Conservation (phyloP, 2,113 vertebrate genomes). For the Eolophus roseicapilla region DNA sequence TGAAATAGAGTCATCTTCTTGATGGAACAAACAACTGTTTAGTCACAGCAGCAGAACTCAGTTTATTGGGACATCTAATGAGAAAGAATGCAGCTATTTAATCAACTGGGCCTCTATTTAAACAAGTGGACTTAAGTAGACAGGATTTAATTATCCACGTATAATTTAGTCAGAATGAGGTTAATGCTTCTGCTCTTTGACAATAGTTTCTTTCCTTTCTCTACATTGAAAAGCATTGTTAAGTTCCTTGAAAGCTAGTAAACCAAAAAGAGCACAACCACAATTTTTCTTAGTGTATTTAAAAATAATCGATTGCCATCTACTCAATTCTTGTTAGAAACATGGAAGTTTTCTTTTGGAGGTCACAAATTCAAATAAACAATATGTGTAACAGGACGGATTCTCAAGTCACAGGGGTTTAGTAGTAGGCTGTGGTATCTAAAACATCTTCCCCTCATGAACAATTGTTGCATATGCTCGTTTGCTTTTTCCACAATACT, state of each 20-base stretch:
- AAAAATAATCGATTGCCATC: background rate
- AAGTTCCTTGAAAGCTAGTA: background rate
- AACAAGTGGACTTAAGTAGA: background rate
- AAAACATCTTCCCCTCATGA: background rate
- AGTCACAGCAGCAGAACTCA: background rate
- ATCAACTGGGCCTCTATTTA: background rate
- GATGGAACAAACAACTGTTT: background rate
- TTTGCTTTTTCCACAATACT: background rate
- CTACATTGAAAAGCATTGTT: background rate
- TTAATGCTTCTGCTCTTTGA: background rate
- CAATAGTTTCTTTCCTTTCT: background rate
- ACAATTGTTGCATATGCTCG: background rate
- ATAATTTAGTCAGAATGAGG: background rate
- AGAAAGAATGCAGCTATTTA: background rate
- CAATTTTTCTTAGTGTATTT: background rate
- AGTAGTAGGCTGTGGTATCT: background rate
- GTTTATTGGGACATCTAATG: background rate
- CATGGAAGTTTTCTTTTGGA: background rate
- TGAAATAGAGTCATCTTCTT: background rate
- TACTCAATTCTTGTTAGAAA: background rate
- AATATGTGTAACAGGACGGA: background rate
- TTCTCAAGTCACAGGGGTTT: background rate
- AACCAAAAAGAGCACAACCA: rapidly evolving
- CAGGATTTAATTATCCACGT: background rate
- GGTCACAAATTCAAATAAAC: background rate